Evolutionary conservation across 2,888 invertebrate genomes (phyloP).

Genomic region (Lepas anatifera): DNA sequence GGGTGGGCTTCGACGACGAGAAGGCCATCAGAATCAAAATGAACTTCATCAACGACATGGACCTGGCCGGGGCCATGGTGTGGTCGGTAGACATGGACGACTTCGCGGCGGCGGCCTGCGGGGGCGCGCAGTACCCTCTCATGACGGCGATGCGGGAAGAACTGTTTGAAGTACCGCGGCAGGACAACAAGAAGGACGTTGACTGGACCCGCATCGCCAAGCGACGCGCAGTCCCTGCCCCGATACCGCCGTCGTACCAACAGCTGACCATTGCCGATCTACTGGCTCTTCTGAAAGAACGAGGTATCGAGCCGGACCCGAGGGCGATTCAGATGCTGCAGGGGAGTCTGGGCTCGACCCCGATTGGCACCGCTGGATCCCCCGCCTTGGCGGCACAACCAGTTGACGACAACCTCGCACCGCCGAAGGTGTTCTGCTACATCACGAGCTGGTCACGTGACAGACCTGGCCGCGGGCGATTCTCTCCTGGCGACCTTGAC

Average conservation of each 20-base stretch:
- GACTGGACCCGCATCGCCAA: constrained; percentile 59
- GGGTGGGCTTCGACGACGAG: constrained; percentile 81
- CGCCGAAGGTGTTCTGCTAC: constrained; percentile 84
- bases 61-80: constrained; percentile 86
- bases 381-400: too few relatives aligned
- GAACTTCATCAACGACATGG: constrained; percentile 78
- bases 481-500: constrained; percentile 78
- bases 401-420: constrained; percentile 49
- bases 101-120: constrained; percentile 70
- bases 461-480: constrained; percentile 74
- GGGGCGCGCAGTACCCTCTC: constrained; percentile 73
- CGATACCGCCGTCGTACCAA: too few relatives aligned
- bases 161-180: constrained; percentile 66
- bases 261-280: constrained; percentile 35
- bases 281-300: constrained; percentile 39
- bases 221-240: neutral
- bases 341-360: too few relatives aligned
- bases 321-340: too few relatives aligned
- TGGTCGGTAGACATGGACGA: constrained; percentile 95
- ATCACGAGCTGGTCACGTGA: constrained; percentile 94
- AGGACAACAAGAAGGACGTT: constrained; percentile 55
- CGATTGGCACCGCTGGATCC: too few relatives aligned
- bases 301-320: constrained; percentile 40
- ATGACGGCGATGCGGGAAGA: constrained; percentile 90
- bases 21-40: constrained; percentile 77